Evolutionary conservation across 1,140 invertebrate species (phyloP).

Genomic region (Drosophila pseudoananassae): DNA sequence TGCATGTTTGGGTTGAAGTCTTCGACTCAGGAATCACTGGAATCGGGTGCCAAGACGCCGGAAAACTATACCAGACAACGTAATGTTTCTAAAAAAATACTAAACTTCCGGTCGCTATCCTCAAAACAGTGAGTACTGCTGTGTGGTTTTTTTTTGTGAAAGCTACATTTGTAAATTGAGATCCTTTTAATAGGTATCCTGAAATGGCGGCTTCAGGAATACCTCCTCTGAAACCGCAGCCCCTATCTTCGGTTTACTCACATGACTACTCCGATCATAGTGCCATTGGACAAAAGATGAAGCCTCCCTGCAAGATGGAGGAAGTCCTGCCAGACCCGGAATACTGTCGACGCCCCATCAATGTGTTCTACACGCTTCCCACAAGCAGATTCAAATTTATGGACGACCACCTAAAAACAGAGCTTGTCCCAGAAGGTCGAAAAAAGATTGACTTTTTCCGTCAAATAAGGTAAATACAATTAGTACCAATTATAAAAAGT

Average conservation of each 20-base stretch:
- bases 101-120: background rate
- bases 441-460: constrained; percentile 2
- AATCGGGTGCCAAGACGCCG: background rate
- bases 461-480: background rate
- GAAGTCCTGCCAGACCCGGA: background rate
- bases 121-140: background rate
- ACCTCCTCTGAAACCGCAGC: background rate
- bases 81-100: background rate
- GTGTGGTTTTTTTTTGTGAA: background rate
- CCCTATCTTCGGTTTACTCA: background rate
- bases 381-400: background rate
- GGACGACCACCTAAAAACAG: background rate
- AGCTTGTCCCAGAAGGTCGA: background rate
- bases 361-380: background rate
- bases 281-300: background rate
- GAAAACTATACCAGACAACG: background rate
- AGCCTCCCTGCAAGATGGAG: background rate
- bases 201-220: background rate
- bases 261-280: background rate
- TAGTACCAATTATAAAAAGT: background rate
- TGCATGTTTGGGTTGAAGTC: background rate
- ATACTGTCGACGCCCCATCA: background rate
- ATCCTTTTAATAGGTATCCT: background rate
- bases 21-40: background rate
- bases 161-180: background rate